These are phyloP conservation scores for Drosophila kanekoi DNA, from an alignment of 2,888 invertebrate species.

Conservation along the genomic window DNA sequence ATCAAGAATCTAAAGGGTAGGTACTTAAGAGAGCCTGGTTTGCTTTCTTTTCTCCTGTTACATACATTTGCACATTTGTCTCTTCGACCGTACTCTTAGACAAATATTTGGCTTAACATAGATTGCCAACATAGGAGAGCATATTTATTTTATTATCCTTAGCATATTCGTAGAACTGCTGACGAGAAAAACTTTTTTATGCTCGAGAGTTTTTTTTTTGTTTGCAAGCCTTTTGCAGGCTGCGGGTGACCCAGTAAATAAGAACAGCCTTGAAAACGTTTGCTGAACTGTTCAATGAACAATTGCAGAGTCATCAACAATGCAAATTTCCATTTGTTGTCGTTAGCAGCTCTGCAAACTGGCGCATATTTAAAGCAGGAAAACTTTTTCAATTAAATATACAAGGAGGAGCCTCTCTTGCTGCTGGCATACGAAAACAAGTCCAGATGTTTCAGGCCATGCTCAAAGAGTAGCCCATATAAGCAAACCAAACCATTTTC, in stretches of 20 bases:
- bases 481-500: not conserved
- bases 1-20: no score
- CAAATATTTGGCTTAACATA: no score
- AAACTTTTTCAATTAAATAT: constrained; percentile 68
- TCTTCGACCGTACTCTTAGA: no score
- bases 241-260: constrained; percentile 62
- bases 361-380: constrained; percentile 13
- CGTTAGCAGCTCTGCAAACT: constrained; percentile 15
- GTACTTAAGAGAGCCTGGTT: no score
- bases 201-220: not conserved
- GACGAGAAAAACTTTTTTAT: constrained; percentile 5
- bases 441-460: not conserved
- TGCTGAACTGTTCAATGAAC: constrained; percentile 57
- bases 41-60: no score
- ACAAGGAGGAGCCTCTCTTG: not conserved
- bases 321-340: constrained; percentile 33
- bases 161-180: not conserved
- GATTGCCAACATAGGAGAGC: no score
- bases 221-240: constrained; percentile 22
- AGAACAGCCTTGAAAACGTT: constrained; percentile 65
- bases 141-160: not conserved
- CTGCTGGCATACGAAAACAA: not conserved
- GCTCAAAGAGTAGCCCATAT: not conserved
- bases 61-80: no score
- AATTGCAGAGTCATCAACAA: constrained; percentile 40